Base-by-base conservation (phyloP, 2,888 invertebrate genomes). In the Meiosimyza platycephala region DNA sequence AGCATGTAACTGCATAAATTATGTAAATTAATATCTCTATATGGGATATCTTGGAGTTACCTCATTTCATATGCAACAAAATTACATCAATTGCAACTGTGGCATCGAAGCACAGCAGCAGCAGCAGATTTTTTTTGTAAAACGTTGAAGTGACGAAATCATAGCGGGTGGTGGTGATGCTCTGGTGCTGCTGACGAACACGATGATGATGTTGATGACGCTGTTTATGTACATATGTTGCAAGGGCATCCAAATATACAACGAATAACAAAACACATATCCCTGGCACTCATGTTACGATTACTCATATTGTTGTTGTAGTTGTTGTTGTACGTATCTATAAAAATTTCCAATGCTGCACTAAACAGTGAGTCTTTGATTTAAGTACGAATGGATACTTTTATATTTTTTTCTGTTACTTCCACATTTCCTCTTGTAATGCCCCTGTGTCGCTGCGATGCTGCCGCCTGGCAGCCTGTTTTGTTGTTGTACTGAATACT, bases 111-210 rank as follows among this genome's bases (percentile, higher is more conserved):
- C 9, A 47, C 50, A 62, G 40, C 63, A 63, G 9, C 50, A 18
- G 9, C n/a, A 50, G 7, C 16, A 15, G 13, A 2, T 11, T 7
- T 40, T 6, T 6, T 9, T 9, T 40, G 9, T 9, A 40, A 54
- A 52, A 28, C 54, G n/a, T 15, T 33, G 12, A 62, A 50, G 28
- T 69, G 69, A 69, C 54, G 73, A 71, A 71, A 73, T 71, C 73
- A 54, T 71, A 66, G 73, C 73, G 73, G 73, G 73, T 73, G 73
- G 73, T 69, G 65, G 16, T 50, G 47, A 13, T 69, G 62, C 50
- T 28, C 28, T 69, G 64, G n/a, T 65, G 71, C 33, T 65, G 54
- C 9, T 67, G 50, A 12, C 47, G 60, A 22, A 66, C 18, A 16
- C 15, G 52, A 18, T 9, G 48, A 55, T 15, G 50, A 47, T 51